A percentile compares a stretch with the other conserved stretches of the same genome.
Evolutionary conservation across 1,140 invertebrate genomes (phyloP).

Genomic region (Babylonia areolata): DNA sequence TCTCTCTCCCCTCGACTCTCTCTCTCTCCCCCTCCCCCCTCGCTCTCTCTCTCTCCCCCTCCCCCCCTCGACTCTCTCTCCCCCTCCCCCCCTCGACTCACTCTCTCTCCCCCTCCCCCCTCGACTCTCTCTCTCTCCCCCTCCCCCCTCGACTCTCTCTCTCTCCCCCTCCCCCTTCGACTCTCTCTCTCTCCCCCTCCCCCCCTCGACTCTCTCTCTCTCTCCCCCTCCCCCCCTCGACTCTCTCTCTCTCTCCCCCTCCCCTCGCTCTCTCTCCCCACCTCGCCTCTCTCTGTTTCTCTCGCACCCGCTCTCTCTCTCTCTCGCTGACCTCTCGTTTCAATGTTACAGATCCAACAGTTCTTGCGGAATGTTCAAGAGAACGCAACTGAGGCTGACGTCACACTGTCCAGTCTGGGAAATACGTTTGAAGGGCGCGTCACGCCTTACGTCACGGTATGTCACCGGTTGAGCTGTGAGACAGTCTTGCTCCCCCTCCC

Average conservation of each 20-base stretch:
- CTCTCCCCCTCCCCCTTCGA: too few relatives aligned
- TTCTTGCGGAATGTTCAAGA: constrained; percentile 29
- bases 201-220: not conserved
- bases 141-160: too few relatives aligned
- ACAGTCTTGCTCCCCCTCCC: not conserved
- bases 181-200: not conserved
- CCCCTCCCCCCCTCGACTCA: too few relatives aligned
- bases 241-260: not conserved
- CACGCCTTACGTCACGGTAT: constrained; percentile 59
- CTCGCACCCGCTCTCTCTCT: not conserved
- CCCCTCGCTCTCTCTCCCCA: too few relatives aligned
- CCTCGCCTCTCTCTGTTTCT: constrained; percentile 8
- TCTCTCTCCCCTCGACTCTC: too few relatives aligned
- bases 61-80: too few relatives aligned
- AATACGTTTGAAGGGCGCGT: constrained; percentile 53
- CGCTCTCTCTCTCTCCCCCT: too few relatives aligned
- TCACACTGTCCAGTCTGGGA: constrained; percentile 54
- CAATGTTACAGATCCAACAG: constrained; percentile 20
- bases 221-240: not conserved
- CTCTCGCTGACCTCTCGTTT: not conserved
- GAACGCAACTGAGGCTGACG: constrained; percentile 30
- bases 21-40: too few relatives aligned
- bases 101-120: too few relatives aligned
- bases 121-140: too few relatives aligned
- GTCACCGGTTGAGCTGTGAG: not conserved